These are phyloP conservation scores for Ischnus inquisitorius DNA, from an alignment of 2,888 invertebrate genomes.

Conservation along the genomic window DNA sequence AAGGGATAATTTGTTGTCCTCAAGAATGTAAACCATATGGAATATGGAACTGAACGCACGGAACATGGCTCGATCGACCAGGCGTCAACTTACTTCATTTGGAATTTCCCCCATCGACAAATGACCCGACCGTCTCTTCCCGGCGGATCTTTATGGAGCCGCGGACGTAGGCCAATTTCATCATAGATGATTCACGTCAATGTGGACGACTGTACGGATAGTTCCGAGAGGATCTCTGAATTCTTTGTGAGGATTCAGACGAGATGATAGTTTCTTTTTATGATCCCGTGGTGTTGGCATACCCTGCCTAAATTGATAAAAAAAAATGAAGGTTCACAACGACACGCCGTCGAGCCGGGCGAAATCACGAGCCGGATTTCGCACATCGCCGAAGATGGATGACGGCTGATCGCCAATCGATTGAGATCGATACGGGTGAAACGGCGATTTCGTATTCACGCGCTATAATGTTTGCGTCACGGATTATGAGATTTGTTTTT, in stretches of 20 bases:
- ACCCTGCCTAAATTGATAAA: not conserved
- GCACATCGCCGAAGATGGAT: constrained; percentile 66
- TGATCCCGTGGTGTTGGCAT: not conserved
- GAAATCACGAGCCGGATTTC: constrained; percentile 4
- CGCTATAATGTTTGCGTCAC: constrained; percentile 54
- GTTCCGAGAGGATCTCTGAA: constrained; percentile 4
- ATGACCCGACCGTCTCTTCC: constrained; percentile 1
- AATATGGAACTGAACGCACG: not conserved
- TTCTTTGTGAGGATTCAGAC: not conserved
- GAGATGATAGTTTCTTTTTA: constrained; percentile 20
- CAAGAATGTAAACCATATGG: too few relatives aligned
- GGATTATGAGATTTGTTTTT: constrained; percentile 46
- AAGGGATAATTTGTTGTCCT: too few relatives aligned
- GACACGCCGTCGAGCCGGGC: constrained; percentile 18
- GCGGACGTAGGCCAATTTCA: constrained; percentile 1
- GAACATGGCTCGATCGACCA: not conserved
- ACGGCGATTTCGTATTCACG: constrained; percentile 42
- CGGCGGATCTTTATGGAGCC: constrained; percentile 12
- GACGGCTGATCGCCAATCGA: constrained; percentile 76
- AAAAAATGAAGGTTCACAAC: constrained; percentile 35
- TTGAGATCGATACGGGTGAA: constrained; percentile 78
- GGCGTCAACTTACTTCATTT: constrained; percentile 7
- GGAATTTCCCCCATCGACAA: not conserved
- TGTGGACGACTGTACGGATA: not conserved
- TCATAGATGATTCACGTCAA: constrained; percentile 24